phyloP scores from a whole-genome alignment of 2,797 vertebrate genomes.

The Scyliorhinus canicula region DNA sequence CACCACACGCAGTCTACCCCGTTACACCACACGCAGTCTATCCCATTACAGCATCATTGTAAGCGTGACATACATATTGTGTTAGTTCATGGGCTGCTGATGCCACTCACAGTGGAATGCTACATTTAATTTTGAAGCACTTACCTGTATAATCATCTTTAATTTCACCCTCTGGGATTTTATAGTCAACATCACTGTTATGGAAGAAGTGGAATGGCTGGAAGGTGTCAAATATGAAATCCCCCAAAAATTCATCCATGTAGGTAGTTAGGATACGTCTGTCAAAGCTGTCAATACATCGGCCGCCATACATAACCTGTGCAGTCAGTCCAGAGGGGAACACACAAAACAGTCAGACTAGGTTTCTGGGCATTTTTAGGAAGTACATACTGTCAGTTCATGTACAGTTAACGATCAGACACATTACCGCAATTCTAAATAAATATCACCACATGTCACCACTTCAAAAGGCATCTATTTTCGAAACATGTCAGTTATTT shows the following conservation, averaged over 20 bases:
- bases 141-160: conserved; percentile 78
- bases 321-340: not conserved
- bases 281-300: conserved; percentile 89
- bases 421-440: not conserved
- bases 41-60: not conserved
- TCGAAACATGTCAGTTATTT: not conserved
- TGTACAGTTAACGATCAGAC: not conserved
- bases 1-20: not conserved
- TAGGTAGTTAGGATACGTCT: conserved; percentile 82
- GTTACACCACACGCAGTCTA: not conserved
- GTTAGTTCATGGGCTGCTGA: too few species aligned
- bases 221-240: conserved; percentile 87
- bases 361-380: not conserved
- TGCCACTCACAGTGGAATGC: accelerated
- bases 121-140: conserved; percentile 40
- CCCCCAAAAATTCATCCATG: conserved; percentile 92
- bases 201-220: conserved; percentile 80
- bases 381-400: not conserved
- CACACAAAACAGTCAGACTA: not conserved
- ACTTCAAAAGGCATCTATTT: not conserved
- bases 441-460: not conserved
- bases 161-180: conserved; percentile 64
- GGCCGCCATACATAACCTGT: conserved; percentile 94
- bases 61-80: not conserved
- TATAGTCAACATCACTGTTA: conserved; percentile 76